Evolutionary conservation across 2,797 vertebrate species (phyloP), one percentile per base, ranked within the genome.

Genomic region (Decapterus maruadsi): DNA sequence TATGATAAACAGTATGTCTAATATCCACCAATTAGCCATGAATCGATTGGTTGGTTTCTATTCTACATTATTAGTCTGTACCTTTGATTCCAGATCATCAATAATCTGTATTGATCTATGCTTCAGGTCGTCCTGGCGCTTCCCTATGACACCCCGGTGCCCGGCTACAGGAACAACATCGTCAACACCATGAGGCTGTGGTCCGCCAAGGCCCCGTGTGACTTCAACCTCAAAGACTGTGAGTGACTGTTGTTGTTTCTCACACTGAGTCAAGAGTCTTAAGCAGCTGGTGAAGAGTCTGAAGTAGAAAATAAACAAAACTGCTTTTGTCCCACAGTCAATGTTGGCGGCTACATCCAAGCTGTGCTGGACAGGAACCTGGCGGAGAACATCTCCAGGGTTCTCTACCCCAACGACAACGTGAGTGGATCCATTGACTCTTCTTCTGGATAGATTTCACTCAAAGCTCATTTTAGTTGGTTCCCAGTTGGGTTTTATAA

Each of bases 221-320:
- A 98, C 66, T 98, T 98, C 76, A 97, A 97, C 91, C 96, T 98
- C 75, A 97, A 97, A 86, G 97, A 97, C 92, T 98, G 97, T 97
- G 87, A 96, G 95, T n/a, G 31, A 34, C 31, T 26, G 26, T 26
- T 34, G 31, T 34, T 34, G 31, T 34, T 34, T 26, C 26, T 26
- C 26, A 26, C 26, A 26, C 26, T 26, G 26, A 26, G 26, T 26
- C 26, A 26, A 26, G 1, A 26, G 26, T 26, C 26, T 26, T 26
- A 1, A 26, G 26, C 31, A 34, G 31, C 31, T 34, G 31, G 38
- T 11, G 10, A 26, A 12, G 13, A 29, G 46, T 6, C 8, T 22
- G 6, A 69, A 40, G 4, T 26, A 26, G 13, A 50, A 13, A 17
- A 13, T 4, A 43, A 9, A 26, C 3, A 1, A 22, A 7, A 34